A percentile compares a stretch with the other conserved stretches of the same genome.
These are phyloP conservation scores for Hylaea fasciaria DNA, from an alignment of 2,888 invertebrate genomes.

Conservation along the genomic window DNA sequence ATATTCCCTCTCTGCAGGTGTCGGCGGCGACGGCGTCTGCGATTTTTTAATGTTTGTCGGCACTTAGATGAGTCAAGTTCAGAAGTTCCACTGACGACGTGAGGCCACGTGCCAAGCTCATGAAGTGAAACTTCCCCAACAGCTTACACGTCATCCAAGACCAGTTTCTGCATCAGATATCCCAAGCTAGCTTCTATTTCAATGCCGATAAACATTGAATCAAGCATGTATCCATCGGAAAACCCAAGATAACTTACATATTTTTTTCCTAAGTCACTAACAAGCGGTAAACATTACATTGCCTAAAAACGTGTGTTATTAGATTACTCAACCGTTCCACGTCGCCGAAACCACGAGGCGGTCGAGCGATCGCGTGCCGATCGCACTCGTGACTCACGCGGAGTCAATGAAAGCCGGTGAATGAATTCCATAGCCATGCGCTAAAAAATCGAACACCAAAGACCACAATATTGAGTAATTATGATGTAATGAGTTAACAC, in stretches of 20 bases:
- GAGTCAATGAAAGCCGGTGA: conserved; percentile 2
- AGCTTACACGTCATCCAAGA: neutral
- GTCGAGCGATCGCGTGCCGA: neutral
- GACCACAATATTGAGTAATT: conserved; percentile 16
- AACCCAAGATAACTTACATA: conserved; percentile 8
- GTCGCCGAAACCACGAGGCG: neutral
- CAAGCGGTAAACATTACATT: conserved; percentile 6
- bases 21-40: too few relatives aligned
- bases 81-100: neutral
- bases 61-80: conserved; percentile 1
- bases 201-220: conserved; percentile 1
- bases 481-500: conserved; percentile 22
- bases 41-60: neutral
- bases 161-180: neutral
- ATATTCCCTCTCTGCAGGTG: too few relatives aligned
- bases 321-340: conserved; percentile 7
- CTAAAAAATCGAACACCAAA: neutral
- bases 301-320: conserved; percentile 2
- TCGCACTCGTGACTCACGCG: conserved; percentile 8
- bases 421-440: neutral
- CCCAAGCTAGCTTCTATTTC: neutral
- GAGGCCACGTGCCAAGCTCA: neutral
- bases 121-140: neutral
- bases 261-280: neutral
- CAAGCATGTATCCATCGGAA: conserved; percentile 8